Base-by-base conservation (phyloP, 1,140 invertebrate species). In the Olivierus martensii region DNA sequence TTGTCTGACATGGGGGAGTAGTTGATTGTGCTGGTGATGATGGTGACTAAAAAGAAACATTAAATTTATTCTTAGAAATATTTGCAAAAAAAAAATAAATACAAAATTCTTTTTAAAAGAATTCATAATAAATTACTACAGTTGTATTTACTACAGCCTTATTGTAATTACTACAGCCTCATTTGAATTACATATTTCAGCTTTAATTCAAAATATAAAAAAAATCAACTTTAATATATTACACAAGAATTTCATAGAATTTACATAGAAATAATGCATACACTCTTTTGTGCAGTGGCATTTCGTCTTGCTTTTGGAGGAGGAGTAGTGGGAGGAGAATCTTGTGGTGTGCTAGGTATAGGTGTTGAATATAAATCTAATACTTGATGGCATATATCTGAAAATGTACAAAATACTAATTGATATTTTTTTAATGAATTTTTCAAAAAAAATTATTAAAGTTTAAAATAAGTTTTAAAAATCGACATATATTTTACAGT, bases 351-450 rank as follows among this genome's bases (percentile, higher is more conserved):
- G 17, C 54, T 54, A 10, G 59, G 49, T 21, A 53, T 39, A 15
- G 61, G 57, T 35, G 50, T 53, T n/a, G 57, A 60, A 69, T 88
- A 88, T 55, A 88, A 68, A 71, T 95, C 90, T 59, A 95, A 71
- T 15, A 92, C 86, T 75, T 97, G 92, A 73, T 98, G 93, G 65
- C 93, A 98, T 60, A 96, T 94, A 72, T 94, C 90, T 82, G 65
- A 37, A 73, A 59, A 53, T 56, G 58, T 49, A 41, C 51, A 36
- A 38, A 37, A 46, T n/a, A n/a, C n/a, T n/a, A n/a, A n/a, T n/a
- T n/a, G n/a, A n/a, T n/a, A n/a, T n/a, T n/a, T n/a, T n/a, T n/a
- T n/a, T n/a, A n/a, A n/a, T n/a, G n/a, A n/a, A n/a, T n/a, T n/a
- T n/a, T n/a, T n/a, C n/a, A n/a, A n/a, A n/a, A n/a, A n/a, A n/a